Percentiles rank a stretch among this genome's conserved stretches.
phyloP scores from a whole-genome alignment of 1,140 invertebrate genomes.

The Drosophila nebulosa region DNA sequence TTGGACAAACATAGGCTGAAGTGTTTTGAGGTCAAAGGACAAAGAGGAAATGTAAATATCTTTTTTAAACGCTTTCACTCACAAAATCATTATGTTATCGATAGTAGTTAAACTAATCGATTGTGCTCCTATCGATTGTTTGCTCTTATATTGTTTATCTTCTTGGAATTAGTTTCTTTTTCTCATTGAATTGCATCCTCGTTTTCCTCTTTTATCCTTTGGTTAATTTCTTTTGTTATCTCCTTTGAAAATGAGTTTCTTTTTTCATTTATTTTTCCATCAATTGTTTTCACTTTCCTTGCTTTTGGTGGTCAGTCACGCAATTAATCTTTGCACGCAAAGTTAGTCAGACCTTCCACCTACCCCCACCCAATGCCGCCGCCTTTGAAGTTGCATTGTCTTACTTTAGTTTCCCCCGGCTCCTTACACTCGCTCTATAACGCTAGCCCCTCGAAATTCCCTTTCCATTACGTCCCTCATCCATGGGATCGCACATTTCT shows the following conservation, averaged over 20 bases:
- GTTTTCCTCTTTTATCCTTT: slow-evolving; percentile 1
- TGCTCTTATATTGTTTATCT: not conserved
- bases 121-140: too few relatives aligned
- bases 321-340: slow-evolving; percentile 52
- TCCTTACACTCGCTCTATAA: not conserved
- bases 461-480: not conserved
- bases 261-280: slow-evolving; percentile 11
- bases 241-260: slow-evolving; percentile 32
- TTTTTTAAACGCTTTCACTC: too few relatives aligned
- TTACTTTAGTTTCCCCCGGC: not conserved
- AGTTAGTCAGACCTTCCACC: not conserved
- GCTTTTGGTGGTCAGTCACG: slow-evolving; percentile 38
- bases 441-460: not conserved
- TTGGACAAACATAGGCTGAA: too few relatives aligned
- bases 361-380: not conserved
- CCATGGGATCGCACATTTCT: not conserved
- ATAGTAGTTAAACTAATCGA: not conserved
- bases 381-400: slow-evolving; percentile 1
- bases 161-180: slow-evolving; percentile 7
- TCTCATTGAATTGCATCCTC: not conserved
- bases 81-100: too few relatives aligned
- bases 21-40: too few relatives aligned
- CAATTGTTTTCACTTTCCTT: slow-evolving; percentile 19
- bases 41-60: too few relatives aligned
- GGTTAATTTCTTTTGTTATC: slow-evolving; percentile 38